A percentile compares a stretch with the other conserved stretches of the same genome.
Conservation (phyloP, 2,113 vertebrate species). For the Galemys pyrenaicus region DNA sequence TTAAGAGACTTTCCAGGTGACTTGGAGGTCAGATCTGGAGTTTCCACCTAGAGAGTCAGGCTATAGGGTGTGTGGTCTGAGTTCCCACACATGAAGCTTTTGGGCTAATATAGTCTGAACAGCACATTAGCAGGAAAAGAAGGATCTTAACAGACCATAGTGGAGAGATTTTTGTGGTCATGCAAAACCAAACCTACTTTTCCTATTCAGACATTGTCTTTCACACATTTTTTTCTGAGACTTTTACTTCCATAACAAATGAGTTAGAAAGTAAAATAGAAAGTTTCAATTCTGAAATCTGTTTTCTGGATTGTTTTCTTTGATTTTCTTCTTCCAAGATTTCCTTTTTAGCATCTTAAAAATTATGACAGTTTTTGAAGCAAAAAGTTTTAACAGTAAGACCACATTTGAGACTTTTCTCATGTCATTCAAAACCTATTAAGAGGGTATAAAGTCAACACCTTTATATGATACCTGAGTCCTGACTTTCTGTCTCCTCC, state of each 20-base stretch:
- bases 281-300: background rate
- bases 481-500: background rate
- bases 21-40: background rate
- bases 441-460: background rate
- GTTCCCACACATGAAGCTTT: accelerated
- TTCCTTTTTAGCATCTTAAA: background rate
- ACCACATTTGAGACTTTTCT: background rate
- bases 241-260: background rate
- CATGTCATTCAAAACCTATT: background rate
- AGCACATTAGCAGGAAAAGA: background rate
- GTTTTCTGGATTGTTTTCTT: background rate
- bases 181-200: background rate
- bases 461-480: background rate
- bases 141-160: background rate
- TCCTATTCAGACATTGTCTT: background rate
- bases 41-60: background rate
- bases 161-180: background rate
- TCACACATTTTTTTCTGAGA: background rate
- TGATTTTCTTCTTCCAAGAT: background rate
- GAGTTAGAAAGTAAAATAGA: constrained; percentile 2
- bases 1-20: background rate
- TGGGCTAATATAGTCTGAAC: background rate
- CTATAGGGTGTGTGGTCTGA: background rate
- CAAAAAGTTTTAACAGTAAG: background rate
- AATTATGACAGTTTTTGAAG: background rate